A percentile compares a stretch with the other conserved stretches of the same genome.
phyloP scores from a whole-genome alignment of 2,888 invertebrate genomes.

The Meandrusa payeni region DNA sequence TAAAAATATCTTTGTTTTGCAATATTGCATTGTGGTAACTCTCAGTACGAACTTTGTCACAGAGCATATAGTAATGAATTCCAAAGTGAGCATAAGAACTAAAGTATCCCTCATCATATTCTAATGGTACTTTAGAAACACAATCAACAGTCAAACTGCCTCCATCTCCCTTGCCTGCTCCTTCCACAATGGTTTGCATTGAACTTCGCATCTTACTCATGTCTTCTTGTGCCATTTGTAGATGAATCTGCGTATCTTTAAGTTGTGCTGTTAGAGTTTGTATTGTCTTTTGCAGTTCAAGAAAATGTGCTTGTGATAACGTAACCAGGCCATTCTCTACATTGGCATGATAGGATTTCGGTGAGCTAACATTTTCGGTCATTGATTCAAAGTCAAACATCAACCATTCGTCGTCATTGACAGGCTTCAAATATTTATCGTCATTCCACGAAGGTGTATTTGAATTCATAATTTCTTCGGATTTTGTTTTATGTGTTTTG shows the following conservation, averaged over 20 bases:
- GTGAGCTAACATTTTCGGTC: constrained; percentile 55
- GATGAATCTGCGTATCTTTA: constrained; percentile 79
- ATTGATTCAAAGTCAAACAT: constrained; percentile 87
- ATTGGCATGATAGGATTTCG: constrained; percentile 78
- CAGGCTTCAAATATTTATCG: constrained; percentile 89
- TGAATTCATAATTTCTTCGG: constrained; percentile 78
- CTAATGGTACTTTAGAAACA: constrained; percentile 73
- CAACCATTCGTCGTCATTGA: constrained; percentile 89
- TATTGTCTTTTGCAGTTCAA: constrained; percentile 81
- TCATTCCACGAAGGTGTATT: constrained; percentile 84
- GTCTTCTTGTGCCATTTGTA: constrained; percentile 82
- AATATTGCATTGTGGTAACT: constrained; percentile 92
- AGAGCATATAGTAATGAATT: constrained; percentile 97
- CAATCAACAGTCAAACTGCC: constrained; percentile 47
- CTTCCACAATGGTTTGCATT: constrained; percentile 78
- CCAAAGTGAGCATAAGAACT: constrained; percentile 93
- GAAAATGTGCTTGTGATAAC: constrained; percentile 81
- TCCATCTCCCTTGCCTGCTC: constrained; percentile 35
- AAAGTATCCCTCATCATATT: constrained; percentile 89
- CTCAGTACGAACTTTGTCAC: constrained; percentile 92
- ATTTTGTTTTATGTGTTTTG: constrained; percentile 80
- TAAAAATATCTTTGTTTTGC: constrained; percentile 85
- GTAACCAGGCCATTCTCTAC: constrained; percentile 83
- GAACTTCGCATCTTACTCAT: constrained; percentile 82
- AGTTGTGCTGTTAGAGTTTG: constrained; percentile 78